A percentile compares a stretch with the other conserved stretches of the same genome.
Conservation (phyloP, 1,140 invertebrate genomes). For the Drosophila pectinifera region DNA sequence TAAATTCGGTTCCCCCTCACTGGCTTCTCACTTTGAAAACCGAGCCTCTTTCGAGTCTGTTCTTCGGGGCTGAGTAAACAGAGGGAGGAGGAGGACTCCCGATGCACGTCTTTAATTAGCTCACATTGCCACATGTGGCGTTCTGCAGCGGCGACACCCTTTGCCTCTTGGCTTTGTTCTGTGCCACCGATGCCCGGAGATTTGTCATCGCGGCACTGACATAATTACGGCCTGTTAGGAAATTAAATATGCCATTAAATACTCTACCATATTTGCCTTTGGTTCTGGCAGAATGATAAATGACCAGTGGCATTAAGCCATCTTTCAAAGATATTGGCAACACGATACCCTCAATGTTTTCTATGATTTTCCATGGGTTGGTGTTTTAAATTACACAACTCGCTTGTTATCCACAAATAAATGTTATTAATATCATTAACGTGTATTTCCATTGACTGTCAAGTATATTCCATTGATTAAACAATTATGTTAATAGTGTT, state of each 20-base stretch:
- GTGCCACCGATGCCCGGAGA: conserved; percentile 31
- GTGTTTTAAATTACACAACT: neutral
- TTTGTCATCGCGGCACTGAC: conserved; percentile 54
- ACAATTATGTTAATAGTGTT: neutral
- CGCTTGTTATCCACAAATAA: neutral
- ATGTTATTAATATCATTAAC: neutral
- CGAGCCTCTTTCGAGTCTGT: conserved; percentile 41
- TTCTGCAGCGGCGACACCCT: conserved; percentile 21
- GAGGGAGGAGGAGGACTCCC: conserved; percentile 21
- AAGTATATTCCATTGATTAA: too few species aligned
- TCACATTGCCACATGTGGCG: conserved; percentile 63
- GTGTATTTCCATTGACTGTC: neutral
- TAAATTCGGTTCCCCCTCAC: conserved; percentile 30
- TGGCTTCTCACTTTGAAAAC: conserved; percentile 27
- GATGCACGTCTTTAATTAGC: conserved; percentile 66
- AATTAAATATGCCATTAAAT: conserved; percentile 75
- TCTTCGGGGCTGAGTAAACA: conserved; percentile 44
- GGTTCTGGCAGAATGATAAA: conserved; percentile 37
- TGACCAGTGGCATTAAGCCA: conserved; percentile 23
- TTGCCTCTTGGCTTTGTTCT: conserved; percentile 6
- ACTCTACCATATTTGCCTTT: conserved; percentile 30
- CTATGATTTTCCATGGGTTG: neutral
- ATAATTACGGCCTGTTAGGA: conserved; percentile 64
- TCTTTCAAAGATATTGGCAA: conserved; percentile 28
- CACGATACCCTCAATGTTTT: conserved; percentile 8